Evolutionary conservation across 1,140 invertebrate species (phyloP), one percentile per base, ranked within the genome.

Genomic region (Leptoteleia sp.): DNA sequence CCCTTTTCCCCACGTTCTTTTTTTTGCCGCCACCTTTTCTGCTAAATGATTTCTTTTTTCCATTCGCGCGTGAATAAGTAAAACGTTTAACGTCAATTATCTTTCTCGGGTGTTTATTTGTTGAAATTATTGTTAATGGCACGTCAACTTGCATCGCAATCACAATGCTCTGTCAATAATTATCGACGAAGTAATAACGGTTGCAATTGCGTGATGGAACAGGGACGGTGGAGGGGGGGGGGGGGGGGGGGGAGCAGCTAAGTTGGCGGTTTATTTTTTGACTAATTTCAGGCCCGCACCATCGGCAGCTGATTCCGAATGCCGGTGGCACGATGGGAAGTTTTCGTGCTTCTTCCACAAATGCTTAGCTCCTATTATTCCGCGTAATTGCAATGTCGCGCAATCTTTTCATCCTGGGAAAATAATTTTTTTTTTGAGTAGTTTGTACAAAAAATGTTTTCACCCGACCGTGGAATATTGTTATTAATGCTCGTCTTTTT

Each of bases 271-370:
- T 65, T 65, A 67, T 75, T 29, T 22, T 22, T 22, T 22, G 19
- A 22, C 43, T 68, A 57, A 79, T 76, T 79, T 79, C 65, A 59
- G 52, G 68, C 72, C 55, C 22, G 25, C 29, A 15, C 37, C 29
- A 54, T 67, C 71, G 61, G 67, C 47, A 67, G 55, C 40, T 33
- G 33, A 68, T 67, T 54, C 16, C 22, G 25, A 65, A 52, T 35
- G 61, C 45, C 52, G 59, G 59, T 54, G 43, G 12, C 27, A 25
- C 61, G 61, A 76, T 76, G 37, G 48, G 9, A 13, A 40, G 54
- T 42, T 48, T 62, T 61, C 54, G 11, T 29, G 29, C 16, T 54
- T 67, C 43, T 16, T 67, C 12, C 4, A 22, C 29, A 8, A 59
- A 65, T 38, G 54, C 38, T 19, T 19, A 3, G n/a, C 11, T 35